Conservation (phyloP, 92 coral and sea anemone species). For the Meandrina meandrites region DNA sequence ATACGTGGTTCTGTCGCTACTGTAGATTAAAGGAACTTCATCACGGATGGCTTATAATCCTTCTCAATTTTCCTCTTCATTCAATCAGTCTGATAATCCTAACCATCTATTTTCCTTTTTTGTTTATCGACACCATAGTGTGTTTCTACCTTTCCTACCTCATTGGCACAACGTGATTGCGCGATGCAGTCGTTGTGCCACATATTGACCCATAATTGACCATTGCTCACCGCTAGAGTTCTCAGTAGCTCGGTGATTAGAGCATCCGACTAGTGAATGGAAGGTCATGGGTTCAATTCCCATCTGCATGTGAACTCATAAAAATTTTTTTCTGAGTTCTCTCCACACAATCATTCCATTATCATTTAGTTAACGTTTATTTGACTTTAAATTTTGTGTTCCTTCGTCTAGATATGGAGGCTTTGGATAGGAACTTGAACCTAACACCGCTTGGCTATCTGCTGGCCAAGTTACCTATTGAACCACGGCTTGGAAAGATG, state of each 20-base stretch:
- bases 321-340: no score
- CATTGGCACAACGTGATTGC: no score
- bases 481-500: constrained; percentile 99
- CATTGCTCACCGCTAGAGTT: no score
- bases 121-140: background rate
- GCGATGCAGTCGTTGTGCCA: no score
- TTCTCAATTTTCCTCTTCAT: background rate
- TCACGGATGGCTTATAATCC: background rate
- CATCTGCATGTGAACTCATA: no score
- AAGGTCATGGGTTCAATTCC: no score
- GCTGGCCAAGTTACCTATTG: constrained; percentile 93
- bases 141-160: background rate
- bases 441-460: constrained; percentile 98
- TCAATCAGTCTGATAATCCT: background rate
- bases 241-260: no score
- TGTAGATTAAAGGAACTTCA: no score
- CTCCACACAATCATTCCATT: no score
- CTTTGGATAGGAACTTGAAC: constrained; percentile 79
- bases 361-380: background rate
- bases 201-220: no score
- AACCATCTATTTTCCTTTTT: background rate
- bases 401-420: constrained; percentile 88
- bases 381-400: background rate
- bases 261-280: no score
- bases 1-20: background rate